phyloP scores from a whole-genome alignment of 2,113 vertebrate genomes.

The Henicopernis longicauda region DNA sequence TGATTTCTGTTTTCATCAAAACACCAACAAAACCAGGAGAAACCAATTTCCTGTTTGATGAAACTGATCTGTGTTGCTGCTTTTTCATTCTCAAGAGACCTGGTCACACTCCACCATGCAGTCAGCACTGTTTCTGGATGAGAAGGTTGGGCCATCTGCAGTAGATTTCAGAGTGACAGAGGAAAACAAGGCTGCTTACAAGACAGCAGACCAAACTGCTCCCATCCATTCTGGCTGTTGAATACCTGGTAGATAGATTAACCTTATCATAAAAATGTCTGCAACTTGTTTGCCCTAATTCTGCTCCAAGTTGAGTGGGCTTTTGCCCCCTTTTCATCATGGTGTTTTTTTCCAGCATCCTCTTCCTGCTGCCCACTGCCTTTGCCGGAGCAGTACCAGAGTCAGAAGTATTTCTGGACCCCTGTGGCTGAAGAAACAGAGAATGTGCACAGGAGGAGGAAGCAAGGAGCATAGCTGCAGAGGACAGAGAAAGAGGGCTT shows the following conservation, averaged over 20 bases:
- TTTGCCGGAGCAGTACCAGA: neutral
- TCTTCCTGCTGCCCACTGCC: neutral
- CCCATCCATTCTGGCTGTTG: neutral
- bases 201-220: neutral
- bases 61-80: neutral
- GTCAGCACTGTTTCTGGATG: neutral
- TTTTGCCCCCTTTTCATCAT: neutral
- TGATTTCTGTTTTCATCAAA: conserved; percentile 6
- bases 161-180: neutral
- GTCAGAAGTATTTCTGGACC: neutral
- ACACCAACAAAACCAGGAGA: neutral
- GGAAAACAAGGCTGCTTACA: neutral
- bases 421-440: neutral
- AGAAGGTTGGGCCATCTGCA: neutral
- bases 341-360: neutral
- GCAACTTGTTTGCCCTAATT: neutral
- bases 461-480: neutral
- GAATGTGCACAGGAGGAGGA: neutral
- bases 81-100: neutral
- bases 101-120: neutral
- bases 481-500: neutral
- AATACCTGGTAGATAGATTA: neutral
- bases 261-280: neutral
- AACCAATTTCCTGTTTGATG: neutral
- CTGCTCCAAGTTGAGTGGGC: neutral